Conservation (phyloP, 2,888 invertebrate genomes). For the Alentia gelatinosa region DNA sequence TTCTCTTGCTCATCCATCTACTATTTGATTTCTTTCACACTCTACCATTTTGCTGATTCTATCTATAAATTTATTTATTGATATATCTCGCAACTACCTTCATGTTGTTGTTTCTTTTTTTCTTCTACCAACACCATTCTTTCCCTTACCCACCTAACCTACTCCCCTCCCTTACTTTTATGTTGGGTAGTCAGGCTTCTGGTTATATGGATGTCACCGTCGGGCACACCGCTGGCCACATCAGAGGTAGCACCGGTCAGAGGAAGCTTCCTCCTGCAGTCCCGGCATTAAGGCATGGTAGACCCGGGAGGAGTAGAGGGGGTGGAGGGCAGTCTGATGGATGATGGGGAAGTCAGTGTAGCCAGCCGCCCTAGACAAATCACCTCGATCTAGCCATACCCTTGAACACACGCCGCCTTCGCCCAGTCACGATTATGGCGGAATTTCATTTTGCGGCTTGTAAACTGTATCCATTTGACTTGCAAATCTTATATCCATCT, state of each 20-base stretch:
- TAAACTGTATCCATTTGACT: slow-evolving; percentile 44
- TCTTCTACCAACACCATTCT: too few relatives aligned
- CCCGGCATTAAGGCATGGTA: not conserved
- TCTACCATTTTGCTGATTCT: too few relatives aligned
- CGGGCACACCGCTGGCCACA: not conserved
- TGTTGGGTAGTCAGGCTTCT: not conserved
- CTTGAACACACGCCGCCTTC: not conserved
- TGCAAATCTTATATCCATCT: slow-evolving; percentile 36
- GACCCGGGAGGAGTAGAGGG: not conserved
- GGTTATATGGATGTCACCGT: not conserved
- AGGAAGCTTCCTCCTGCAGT: not conserved
- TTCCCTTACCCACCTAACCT: too few relatives aligned
- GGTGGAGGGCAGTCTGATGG: not conserved
- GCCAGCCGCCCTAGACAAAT: not conserved
- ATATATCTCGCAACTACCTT: too few relatives aligned
- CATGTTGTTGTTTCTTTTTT: too few relatives aligned
- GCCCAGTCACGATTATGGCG: not conserved
- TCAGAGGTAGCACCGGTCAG: not conserved
- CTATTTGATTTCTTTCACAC: too few relatives aligned
- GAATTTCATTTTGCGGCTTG: slow-evolving; percentile 13
- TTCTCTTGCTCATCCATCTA: too few relatives aligned
- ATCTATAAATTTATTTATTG: too few relatives aligned
- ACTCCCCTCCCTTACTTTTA: too few relatives aligned
- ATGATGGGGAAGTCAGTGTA: not conserved
- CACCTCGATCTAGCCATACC: not conserved